Conservation (phyloP, 2,797 vertebrate genomes). For the Pteronotus mesoamericanus region DNA sequence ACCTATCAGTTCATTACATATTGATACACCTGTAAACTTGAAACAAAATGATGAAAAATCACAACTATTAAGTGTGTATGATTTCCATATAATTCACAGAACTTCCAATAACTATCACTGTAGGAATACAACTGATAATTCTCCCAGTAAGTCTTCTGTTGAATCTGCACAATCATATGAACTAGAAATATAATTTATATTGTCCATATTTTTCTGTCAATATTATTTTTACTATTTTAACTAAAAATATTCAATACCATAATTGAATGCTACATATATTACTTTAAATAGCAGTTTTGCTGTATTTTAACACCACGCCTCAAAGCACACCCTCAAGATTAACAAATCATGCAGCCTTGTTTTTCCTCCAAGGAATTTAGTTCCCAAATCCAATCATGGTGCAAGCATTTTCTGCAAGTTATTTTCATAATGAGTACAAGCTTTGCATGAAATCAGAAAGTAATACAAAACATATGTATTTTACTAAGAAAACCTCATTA, state of each 20-base stretch:
- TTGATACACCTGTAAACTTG: not conserved
- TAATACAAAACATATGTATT: constrained; percentile 52
- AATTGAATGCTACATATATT: constrained; percentile 13
- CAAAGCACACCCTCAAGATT: constrained; percentile 26
- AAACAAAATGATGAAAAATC: not conserved
- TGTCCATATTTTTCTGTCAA: constrained; percentile 27
- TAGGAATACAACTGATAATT: not conserved
- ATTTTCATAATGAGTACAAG: constrained; percentile 61
- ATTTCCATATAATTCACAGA: not conserved
- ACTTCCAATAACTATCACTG: not conserved
- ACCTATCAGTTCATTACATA: not conserved
- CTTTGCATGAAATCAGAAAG: constrained; percentile 68
- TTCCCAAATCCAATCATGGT: constrained; percentile 47
- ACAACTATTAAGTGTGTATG: not conserved
- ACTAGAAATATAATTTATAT: not conserved
- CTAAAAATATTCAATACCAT: not conserved
- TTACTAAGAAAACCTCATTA: constrained; percentile 63
- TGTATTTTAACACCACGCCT: constrained; percentile 4
- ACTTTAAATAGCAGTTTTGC: constrained; percentile 5
- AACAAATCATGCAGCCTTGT: constrained; percentile 40
- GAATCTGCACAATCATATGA: not conserved
- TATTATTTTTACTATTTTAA: constrained; percentile 45
- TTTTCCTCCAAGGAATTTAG: constrained; percentile 42
- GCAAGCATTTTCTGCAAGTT: constrained; percentile 36
- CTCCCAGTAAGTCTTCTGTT: not conserved